Percentiles rank a stretch among this genome's conserved stretches.
Evolutionary conservation across 2,888 invertebrate species (phyloP).

Genomic region (Cynaeus angustus): DNA sequence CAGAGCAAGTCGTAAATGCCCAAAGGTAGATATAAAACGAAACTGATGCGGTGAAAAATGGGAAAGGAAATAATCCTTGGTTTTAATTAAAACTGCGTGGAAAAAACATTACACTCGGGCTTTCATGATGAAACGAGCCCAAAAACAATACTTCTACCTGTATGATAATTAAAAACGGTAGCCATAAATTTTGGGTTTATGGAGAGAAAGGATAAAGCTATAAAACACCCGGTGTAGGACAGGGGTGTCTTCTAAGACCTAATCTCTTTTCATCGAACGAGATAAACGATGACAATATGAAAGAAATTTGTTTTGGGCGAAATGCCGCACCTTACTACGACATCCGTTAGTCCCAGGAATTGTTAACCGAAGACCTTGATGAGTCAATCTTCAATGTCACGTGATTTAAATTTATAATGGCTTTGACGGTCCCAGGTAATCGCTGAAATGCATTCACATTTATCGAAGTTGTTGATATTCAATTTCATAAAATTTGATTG

Average conservation of each 20-base stretch:
- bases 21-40: slow-evolving; percentile 16
- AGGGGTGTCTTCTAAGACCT: background rate
- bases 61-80: slow-evolving; percentile 28
- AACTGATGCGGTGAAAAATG: slow-evolving; percentile 14
- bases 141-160: slow-evolving; percentile 14
- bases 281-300: background rate
- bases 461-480: background rate
- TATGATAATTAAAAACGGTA: slow-evolving; percentile 22
- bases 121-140: slow-evolving; percentile 9
- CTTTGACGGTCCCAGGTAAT: background rate
- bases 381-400: slow-evolving; percentile 10
- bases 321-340: slow-evolving; percentile 6
- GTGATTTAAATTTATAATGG: background rate
- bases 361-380: slow-evolving; percentile 5
- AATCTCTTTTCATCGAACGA: slow-evolving; percentile 5
- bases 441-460: background rate
- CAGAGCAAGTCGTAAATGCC: slow-evolving; percentile 24
- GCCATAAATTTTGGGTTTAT: slow-evolving; percentile 15
- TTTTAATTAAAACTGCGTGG: slow-evolving; percentile 39
- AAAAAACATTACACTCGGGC: slow-evolving; percentile 15
- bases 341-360: slow-evolving; percentile 2
- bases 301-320: background rate
- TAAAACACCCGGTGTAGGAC: background rate
- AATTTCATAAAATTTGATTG: slow-evolving; percentile 4
- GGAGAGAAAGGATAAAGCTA: background rate